These are phyloP conservation scores for Adela reaumurella DNA, from an alignment of 2,888 invertebrate genomes.

Conservation along the genomic window DNA sequence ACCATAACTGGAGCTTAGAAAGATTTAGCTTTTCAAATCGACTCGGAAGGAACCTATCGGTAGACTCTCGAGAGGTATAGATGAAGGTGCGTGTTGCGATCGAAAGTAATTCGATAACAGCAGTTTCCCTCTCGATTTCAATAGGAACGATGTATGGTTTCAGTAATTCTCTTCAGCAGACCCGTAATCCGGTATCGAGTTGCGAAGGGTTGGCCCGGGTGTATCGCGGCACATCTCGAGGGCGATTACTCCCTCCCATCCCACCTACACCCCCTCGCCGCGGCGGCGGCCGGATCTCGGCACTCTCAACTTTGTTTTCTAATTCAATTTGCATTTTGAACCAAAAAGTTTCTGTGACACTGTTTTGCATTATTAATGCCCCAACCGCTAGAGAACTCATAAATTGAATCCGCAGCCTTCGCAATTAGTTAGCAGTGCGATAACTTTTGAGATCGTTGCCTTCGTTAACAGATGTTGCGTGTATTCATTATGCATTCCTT, in stretches of 20 bases:
- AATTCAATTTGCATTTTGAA: constrained; percentile 54
- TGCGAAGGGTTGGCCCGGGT: not conserved
- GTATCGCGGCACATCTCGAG: not conserved
- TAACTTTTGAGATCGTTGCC: constrained; percentile 57
- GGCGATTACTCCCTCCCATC: not conserved
- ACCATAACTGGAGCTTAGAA: too few species aligned
- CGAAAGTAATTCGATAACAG: not conserved
- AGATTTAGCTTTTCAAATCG: too few species aligned
- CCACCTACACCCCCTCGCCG: too few species aligned
- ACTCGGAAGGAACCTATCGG: too few species aligned
- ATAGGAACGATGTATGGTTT: not conserved
- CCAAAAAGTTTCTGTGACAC: constrained; percentile 56
- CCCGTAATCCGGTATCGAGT: not conserved
- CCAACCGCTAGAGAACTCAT: constrained; percentile 47
- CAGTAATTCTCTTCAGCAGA: not conserved
- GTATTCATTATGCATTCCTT: constrained; percentile 58
- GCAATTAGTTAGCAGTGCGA: constrained; percentile 58
- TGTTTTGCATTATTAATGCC: constrained; percentile 58
- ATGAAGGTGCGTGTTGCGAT: too few species aligned
- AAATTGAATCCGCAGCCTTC: constrained; percentile 57
- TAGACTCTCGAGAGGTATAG: too few species aligned
- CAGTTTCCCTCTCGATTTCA: not conserved
- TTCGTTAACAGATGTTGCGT: constrained; percentile 59
- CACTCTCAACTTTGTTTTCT: constrained; percentile 48
- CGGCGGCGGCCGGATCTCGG: constrained; percentile 32